Percentiles rank a stretch among this genome's conserved stretches.
phyloP scores from a whole-genome alignment of 2,797 vertebrate species.

The Bufotes viridis region DNA sequence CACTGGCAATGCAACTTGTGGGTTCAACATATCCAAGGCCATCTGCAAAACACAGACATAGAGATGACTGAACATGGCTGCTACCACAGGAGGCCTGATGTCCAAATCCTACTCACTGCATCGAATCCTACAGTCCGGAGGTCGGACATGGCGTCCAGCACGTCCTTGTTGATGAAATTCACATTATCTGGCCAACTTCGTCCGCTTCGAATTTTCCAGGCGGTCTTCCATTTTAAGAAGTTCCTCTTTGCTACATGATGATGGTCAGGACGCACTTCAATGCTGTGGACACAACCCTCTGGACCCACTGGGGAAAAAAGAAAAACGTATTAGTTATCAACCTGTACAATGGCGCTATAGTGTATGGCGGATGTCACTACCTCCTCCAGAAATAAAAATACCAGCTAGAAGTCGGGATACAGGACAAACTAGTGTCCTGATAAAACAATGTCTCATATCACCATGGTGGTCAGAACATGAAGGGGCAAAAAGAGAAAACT shows the following conservation, averaged over 20 bases:
- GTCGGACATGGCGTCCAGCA: conserved; percentile 75
- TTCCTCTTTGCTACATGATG: conserved; percentile 80
- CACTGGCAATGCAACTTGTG: conserved; percentile 81
- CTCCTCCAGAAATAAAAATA: no score
- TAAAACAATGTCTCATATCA: no score
- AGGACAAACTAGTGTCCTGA: no score
- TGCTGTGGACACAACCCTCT: conserved; percentile 83
- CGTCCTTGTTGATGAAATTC: conserved; percentile 82
- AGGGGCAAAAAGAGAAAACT: no score
- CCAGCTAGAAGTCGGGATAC: no score
- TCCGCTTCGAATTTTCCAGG: conserved; percentile 78
- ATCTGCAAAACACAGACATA: conserved; percentile 71
- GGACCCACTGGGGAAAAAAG: conserved; percentile 80
- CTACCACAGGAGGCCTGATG: background rate
- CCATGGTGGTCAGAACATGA: no score
- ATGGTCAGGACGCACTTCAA: conserved; percentile 90
- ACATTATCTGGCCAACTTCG: conserved; percentile 90
- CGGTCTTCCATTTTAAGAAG: conserved; percentile 80
- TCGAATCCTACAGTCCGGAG: conserved; percentile 80
- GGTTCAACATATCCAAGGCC: conserved; percentile 86
- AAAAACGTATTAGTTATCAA: conserved; percentile 9
- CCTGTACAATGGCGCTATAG: no score
- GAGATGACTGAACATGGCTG: background rate
- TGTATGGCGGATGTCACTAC: no score
- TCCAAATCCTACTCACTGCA: conserved; percentile 76